These are phyloP conservation scores for Pseudococcus longispinus DNA, from an alignment of 2,888 invertebrate species.

Conservation along the genomic window DNA sequence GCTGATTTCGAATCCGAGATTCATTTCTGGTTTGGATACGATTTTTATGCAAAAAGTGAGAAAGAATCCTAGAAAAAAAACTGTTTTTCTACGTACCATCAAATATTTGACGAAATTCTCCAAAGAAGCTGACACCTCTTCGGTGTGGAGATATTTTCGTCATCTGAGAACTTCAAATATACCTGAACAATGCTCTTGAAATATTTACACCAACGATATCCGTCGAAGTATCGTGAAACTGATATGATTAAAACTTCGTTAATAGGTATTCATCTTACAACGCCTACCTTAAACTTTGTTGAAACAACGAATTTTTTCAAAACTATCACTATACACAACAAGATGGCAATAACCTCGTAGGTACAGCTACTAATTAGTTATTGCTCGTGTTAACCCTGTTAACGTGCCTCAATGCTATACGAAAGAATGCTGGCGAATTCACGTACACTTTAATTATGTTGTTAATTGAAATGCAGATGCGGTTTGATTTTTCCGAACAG, in stretches of 20 bases:
- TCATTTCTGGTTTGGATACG: too few species aligned
- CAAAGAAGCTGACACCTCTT: too few species aligned
- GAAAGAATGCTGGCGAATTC: slow-evolving; percentile 7
- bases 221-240: too few species aligned
- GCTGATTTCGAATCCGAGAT: too few species aligned
- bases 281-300: background rate
- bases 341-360: slow-evolving; percentile 5
- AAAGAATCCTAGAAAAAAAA: too few species aligned
- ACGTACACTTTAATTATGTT: slow-evolving; percentile 29
- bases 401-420: background rate
- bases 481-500: slow-evolving; percentile 17
- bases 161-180: too few species aligned
- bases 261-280: background rate
- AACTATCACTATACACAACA: background rate
- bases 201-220: too few species aligned
- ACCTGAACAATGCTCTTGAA: too few species aligned
- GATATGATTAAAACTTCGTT: background rate
- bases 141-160: too few species aligned
- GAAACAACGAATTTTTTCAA: background rate
- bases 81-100: too few species aligned
- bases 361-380: background rate
- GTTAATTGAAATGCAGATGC: slow-evolving; percentile 41
- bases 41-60: too few species aligned
- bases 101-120: too few species aligned
- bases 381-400: slow-evolving; percentile 18